Base-by-base conservation (phyloP, 2,113 vertebrate genomes). In the Pygathrix nemaeus region DNA sequence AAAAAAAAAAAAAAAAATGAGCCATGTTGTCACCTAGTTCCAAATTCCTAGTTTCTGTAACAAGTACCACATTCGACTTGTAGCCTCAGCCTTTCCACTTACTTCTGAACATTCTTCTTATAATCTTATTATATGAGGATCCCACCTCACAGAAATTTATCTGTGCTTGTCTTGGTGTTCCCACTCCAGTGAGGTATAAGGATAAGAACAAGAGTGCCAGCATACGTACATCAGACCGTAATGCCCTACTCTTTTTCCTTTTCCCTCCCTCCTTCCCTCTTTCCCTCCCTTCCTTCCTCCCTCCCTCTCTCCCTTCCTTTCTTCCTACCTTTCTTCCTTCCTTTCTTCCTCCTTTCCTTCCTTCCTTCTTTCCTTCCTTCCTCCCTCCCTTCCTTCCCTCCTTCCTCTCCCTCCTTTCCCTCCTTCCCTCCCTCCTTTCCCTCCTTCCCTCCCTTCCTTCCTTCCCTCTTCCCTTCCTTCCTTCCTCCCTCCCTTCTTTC, bases 331-430 rank as follows among this genome's bases (percentile, higher is more conserved):
- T 10, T 6, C 25, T 38, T 20, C 48, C 38, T 73, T 8, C 17
- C 76, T 68, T 17, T 8, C 8, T 40, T 35, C 11, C 14, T 17
- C 10, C 1, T 0, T 52, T 5, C 13, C 11, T 52, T 5, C 23
- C 9, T 61, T 9, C 9, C 8, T 59, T 0, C 57, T 0, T 57
- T 0, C 55, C 6, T 57, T 23, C 0, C 21, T 57, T 23, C 21
- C 38, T 40, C 2, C n/a, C n/a, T 9, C 3, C 21, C 7, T 40
- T 4, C 23, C 43, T 0, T 2, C 2, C 45, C 2, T 35, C 9
- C 38, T 9, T 8, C 21, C 7, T 40, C 43, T 0, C 0, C 2
- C 45, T 2, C 25, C 9, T 38, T 38, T 38, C 38, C 38, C 35
- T 13, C 20, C 2, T 45, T 27, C 2, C 3, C 43, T 11, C 8